phyloP scores from a whole-genome alignment of 1,140 invertebrate genomes.

The Cotesia chilonis region DNA sequence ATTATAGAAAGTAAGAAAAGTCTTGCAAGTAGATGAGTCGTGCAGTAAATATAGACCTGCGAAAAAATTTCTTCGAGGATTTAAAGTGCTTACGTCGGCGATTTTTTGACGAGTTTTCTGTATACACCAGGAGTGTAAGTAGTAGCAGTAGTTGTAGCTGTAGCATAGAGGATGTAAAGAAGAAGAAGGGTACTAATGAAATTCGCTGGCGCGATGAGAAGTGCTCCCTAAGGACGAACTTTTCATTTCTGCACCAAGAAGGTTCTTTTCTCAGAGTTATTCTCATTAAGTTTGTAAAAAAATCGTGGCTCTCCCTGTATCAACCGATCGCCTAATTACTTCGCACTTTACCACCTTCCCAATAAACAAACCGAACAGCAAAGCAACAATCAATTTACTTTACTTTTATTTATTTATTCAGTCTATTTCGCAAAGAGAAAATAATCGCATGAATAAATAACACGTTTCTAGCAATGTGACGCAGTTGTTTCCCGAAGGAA shows the following conservation, averaged over 20 bases:
- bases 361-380: no score
- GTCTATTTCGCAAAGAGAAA: not conserved
- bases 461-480: slow-evolving; percentile 49
- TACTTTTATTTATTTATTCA: no score
- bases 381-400: not conserved
- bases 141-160: not conserved
- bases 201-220: slow-evolving; percentile 26
- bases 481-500: slow-evolving; percentile 63
- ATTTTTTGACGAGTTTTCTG: slow-evolving; percentile 30
- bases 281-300: not conserved
- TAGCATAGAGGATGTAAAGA: slow-evolving; percentile 16
- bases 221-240: slow-evolving; percentile 21
- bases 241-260: slow-evolving; percentile 19
- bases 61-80: slow-evolving; percentile 14
- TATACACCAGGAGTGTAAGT: no score
- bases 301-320: not conserved
- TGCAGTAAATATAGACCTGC: no score
- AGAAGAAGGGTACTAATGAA: slow-evolving; percentile 33
- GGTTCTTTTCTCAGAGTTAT: slow-evolving; percentile 5
- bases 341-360: no score
- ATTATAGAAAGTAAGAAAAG: no score
- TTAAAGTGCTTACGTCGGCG: slow-evolving; percentile 44
- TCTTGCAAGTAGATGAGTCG: slow-evolving; percentile 17
- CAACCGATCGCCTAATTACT: no score
- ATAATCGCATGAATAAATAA: slow-evolving; percentile 30